Conservation (phyloP, 2,113 vertebrate genomes). For the Zeus faber region DNA sequence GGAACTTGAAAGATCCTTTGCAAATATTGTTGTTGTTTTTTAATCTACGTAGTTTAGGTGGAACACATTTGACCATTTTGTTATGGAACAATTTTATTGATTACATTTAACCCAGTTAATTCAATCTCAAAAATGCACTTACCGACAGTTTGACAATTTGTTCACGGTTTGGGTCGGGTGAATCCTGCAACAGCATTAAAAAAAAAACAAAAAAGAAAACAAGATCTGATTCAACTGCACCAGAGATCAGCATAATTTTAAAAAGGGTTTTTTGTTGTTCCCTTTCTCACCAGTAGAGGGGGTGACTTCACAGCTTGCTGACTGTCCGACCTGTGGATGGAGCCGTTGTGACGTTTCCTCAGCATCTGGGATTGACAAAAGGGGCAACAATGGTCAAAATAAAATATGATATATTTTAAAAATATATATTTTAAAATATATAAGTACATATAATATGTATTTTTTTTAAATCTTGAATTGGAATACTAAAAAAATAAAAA, state of each 20-base stretch:
- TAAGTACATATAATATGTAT: too few species aligned
- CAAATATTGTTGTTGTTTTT: too few species aligned
- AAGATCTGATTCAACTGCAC: background rate
- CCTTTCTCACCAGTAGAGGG: conserved; percentile 84
- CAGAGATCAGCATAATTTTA: background rate
- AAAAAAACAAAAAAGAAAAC: background rate
- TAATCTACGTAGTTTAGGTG: too few species aligned
- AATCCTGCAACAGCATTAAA: conserved; percentile 77
- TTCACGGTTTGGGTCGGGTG: conserved; percentile 86
- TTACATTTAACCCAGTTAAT: too few species aligned
- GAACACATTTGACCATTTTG: too few species aligned
- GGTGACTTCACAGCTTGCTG: conserved; percentile 95
- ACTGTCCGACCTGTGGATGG: conserved; percentile 85
- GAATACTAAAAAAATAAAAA: too few species aligned
- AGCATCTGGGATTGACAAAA: conserved; percentile 91
- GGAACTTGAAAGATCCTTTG: background rate
- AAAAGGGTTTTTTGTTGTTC: background rate
- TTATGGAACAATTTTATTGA: too few species aligned
- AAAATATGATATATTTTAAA: too few species aligned
- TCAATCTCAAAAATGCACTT: conserved; percentile 57
- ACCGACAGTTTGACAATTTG: conserved; percentile 93
- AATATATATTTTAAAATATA: too few species aligned
- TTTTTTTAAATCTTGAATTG: too few species aligned
- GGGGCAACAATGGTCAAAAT: too few species aligned
- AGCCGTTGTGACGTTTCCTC: conserved; percentile 81